These are phyloP conservation scores for Sebastes steindachneri DNA, from an alignment of 2,797 vertebrate genomes.

Conservation along the genomic window DNA sequence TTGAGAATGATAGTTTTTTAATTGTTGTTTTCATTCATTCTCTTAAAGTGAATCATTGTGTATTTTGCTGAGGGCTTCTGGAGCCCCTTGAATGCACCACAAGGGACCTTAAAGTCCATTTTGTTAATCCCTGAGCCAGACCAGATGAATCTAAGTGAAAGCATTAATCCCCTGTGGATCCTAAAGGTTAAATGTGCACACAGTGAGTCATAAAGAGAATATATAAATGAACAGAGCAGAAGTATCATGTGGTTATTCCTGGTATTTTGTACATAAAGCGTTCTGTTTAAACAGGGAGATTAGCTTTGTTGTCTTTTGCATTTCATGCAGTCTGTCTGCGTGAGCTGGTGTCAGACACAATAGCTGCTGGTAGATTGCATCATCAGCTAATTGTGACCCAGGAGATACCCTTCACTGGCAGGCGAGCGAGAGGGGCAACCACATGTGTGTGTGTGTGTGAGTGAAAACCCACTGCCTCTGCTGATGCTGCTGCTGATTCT, in stretches of 20 bases:
- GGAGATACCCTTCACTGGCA: conserved; percentile 69
- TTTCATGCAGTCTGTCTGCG: conserved; percentile 21
- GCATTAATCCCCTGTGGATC: neutral
- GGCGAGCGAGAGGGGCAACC: conserved; percentile 37
- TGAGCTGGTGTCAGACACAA: conserved; percentile 69
- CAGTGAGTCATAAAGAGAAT: neutral
- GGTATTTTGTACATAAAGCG: neutral
- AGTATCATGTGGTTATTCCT: neutral
- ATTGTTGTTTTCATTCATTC: neutral
- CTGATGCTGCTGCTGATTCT: conserved; percentile 60
- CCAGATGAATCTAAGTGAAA: neutral
- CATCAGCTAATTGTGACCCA: conserved; percentile 86
- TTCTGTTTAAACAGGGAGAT: neutral
- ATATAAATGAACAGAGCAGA: neutral
- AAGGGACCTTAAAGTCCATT: neutral
- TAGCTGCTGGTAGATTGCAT: conserved; percentile 80
- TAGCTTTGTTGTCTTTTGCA: neutral
- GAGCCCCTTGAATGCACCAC: neutral
- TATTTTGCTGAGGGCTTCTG: neutral
- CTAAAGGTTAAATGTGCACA: neutral
- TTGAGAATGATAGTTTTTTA: neutral
- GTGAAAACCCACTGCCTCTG: conserved; percentile 50
- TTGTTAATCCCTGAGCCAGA: neutral
- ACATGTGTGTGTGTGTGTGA: conserved; percentile 20
- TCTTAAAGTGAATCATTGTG: neutral